Evolutionary conservation across 2,888 invertebrate genomes (phyloP), one percentile per base, ranked within the genome.

Genomic region (Polia nebulosa): DNA sequence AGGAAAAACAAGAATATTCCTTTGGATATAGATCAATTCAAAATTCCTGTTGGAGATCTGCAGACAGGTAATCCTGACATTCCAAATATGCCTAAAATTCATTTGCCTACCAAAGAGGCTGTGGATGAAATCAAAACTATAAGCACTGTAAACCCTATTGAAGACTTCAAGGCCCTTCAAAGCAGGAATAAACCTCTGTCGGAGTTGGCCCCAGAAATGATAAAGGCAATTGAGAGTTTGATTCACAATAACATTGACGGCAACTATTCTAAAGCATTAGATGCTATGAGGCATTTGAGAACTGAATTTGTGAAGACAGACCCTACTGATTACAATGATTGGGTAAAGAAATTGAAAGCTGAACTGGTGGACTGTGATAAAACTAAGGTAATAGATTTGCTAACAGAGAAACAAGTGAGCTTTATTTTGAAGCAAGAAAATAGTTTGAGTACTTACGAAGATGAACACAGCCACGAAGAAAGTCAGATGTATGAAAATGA

Each of bases 101-200:
- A 90, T 41, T 73, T 94, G 45, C 88, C 91, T 56, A 63, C 71
- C 58, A 84, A 85, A 20, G 89, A 88, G 78, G 51, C 69, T 57
- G 78, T 66, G 36, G 80, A 80, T 62, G 80, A 85, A 61, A 82
- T 89, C n/a, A 88, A 80, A 36, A 89, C 83, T 61, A 96, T 97
- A 61, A 96, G 97, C 0, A 96, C 97, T 9, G 87, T 96, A 3
- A 96, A 96, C 36, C 97, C 97, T 0, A 93, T 96, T 6, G 94
- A 95, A 62, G 97, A 97, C 87, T 97, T 96, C 80, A 89, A 89
- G 73, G 83, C 86, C 25, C 92, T 97, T 63, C 88, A 92, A 57
- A 85, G 87, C 17, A 86, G 90, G 80, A 96, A 94, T 15, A 93
- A 92, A 72, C 74, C 88, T 29, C 72, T 93, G 7, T 71, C 64